Evolutionary conservation across 1,140 invertebrate genomes (phyloP).

Genomic region (Probaryconus sp.): DNA sequence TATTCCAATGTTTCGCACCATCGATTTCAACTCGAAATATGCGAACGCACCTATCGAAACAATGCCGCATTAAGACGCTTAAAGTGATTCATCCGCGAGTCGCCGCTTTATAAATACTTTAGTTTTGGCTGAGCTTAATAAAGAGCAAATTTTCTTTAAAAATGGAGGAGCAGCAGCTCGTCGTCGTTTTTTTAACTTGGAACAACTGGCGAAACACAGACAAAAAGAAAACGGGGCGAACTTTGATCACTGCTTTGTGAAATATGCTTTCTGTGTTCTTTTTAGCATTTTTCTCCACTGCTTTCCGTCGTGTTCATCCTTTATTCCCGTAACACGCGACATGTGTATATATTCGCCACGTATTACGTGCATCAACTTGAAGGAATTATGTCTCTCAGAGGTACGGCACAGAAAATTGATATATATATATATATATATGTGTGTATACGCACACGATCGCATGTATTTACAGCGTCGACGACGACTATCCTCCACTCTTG

Average conservation of each 20-base stretch:
- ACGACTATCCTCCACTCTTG: too few species aligned
- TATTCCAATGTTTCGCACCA: neutral
- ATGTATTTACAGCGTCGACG: neutral
- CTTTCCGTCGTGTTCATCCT: constrained; percentile 10
- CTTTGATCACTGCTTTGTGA: constrained; percentile 35
- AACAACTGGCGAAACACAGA: constrained; percentile 1
- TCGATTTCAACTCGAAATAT: neutral
- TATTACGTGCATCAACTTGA: constrained; percentile 3
- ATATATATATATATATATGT: neutral
- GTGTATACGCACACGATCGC: constrained; percentile 3
- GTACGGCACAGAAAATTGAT: constrained; percentile 32
- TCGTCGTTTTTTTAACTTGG: too few species aligned
- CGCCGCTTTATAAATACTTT: too few species aligned
- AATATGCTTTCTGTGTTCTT: constrained; percentile 15
- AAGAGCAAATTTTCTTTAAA: too few species aligned
- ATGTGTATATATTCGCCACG: constrained; percentile 3
- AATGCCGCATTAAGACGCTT: too few species aligned
- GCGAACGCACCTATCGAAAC: neutral
- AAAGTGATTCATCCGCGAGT: too few species aligned
- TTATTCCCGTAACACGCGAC: constrained; percentile 22
- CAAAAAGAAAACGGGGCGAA: constrained; percentile 8
- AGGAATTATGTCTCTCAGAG: constrained; percentile 29
- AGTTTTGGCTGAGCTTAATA: too few species aligned
- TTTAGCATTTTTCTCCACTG: constrained; percentile 14
- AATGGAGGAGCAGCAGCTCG: too few species aligned